These are phyloP conservation scores for Picus viridis DNA, from an alignment of 2,797 vertebrate genomes.

Conservation along the genomic window DNA sequence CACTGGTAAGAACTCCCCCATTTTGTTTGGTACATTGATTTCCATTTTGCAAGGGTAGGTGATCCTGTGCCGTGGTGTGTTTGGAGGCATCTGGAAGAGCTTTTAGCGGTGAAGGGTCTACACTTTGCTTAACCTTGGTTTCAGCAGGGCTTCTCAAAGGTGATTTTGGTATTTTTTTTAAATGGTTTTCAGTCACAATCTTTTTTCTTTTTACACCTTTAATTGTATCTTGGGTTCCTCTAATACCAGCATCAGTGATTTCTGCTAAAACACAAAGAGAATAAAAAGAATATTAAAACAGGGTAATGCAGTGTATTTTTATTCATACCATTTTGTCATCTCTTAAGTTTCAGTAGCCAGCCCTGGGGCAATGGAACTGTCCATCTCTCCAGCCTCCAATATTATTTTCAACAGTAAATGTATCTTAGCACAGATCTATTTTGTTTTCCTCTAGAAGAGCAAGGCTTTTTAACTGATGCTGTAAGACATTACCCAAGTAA, in stretches of 20 bases:
- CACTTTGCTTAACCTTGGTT: conserved; percentile 79
- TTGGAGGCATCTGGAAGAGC: conserved; percentile 73
- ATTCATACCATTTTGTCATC: neutral
- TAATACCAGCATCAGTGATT: conserved; percentile 81
- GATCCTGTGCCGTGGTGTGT: conserved; percentile 51
- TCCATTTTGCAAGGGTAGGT: conserved; percentile 72
- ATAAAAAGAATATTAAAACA: conserved; percentile 16
- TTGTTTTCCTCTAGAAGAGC: neutral
- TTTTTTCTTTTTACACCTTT: conserved; percentile 99
- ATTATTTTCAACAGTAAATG: neutral
- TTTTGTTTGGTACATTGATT: conserved; percentile 79
- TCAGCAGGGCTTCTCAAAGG: conserved; percentile 91
- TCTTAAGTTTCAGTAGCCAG: neutral
- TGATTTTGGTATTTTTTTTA: conserved; percentile 97
- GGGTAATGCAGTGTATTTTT: neutral
- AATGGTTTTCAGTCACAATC: conserved; percentile 92
- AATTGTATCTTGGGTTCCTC: conserved; percentile 85
- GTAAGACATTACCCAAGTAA: neutral
- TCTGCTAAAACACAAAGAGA: conserved; percentile 77
- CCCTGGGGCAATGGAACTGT: neutral
- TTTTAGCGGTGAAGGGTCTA: conserved; percentile 69
- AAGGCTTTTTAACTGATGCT: neutral
- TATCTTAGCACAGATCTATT: neutral
- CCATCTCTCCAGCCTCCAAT: neutral
- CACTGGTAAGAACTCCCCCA: conserved; percentile 72